Evolutionary conservation across 1,140 invertebrate species (phyloP).

Genomic region (Trichonephila clavata): DNA sequence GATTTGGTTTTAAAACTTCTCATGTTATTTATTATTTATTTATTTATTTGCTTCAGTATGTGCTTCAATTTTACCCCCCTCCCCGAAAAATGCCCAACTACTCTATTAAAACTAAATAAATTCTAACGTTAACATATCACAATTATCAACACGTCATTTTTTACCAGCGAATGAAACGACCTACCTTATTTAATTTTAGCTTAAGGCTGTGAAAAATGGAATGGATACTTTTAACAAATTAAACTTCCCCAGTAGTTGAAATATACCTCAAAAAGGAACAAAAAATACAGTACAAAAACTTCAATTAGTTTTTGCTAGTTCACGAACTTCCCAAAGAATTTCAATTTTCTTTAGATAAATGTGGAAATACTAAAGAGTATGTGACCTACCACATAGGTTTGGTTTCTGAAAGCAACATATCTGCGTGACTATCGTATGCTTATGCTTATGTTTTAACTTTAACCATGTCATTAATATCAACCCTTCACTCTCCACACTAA

Average conservation of each 20-base stretch:
- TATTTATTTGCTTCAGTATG: no score
- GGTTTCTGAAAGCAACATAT: background rate
- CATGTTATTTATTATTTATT: no score
- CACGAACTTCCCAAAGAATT: background rate
- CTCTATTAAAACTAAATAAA: no score
- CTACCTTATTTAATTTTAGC: background rate
- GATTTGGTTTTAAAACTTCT: no score
- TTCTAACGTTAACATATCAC: no score
- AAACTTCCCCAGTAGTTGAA: background rate
- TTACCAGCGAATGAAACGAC: background rate
- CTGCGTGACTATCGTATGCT: slow-evolving; percentile 53
- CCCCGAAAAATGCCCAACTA: no score
- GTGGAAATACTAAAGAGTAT: background rate
- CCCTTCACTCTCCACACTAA: slow-evolving; percentile 25
- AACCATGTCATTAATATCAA: slow-evolving; percentile 54
- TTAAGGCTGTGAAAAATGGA: background rate
- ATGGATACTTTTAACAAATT: background rate
- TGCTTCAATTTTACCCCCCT: no score
- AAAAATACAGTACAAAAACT: background rate
- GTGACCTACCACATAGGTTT: background rate
- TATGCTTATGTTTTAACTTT: background rate
- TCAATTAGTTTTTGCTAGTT: background rate
- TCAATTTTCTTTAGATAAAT: slow-evolving; percentile 30
- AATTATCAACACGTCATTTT: no score
- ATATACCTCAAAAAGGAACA: background rate